phyloP scores from a whole-genome alignment of 2,797 vertebrate genomes.

The Euthynnus affinis region DNA sequence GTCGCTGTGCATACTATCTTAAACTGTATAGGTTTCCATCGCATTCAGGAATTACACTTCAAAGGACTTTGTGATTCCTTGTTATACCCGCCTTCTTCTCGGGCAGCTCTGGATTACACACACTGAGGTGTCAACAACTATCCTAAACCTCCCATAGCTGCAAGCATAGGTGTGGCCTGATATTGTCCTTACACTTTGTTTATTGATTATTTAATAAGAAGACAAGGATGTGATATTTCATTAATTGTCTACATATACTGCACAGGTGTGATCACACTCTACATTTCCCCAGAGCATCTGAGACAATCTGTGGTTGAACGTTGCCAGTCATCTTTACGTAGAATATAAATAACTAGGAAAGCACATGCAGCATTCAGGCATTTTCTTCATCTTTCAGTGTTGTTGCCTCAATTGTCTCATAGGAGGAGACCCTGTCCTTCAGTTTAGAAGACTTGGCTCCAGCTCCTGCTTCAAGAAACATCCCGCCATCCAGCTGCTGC shows the following conservation, averaged over 20 bases:
- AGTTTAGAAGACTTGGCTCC: conserved; percentile 2
- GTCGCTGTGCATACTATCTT: background rate
- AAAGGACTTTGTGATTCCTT: background rate
- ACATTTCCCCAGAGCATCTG: too few relatives aligned
- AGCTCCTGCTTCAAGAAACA: background rate
- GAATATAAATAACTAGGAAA: background rate
- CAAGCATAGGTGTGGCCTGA: background rate
- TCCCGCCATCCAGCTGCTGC: background rate
- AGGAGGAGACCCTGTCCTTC: background rate
- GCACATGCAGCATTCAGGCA: background rate
- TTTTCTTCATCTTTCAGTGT: background rate
- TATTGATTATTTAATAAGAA: background rate
- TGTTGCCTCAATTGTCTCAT: background rate
- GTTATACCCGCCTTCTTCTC: background rate
- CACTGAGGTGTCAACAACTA: background rate
- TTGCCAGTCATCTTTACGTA: background rate
- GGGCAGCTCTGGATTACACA: background rate
- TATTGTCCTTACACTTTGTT: background rate
- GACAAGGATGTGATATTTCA: background rate
- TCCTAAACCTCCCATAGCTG: background rate
- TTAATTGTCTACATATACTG: background rate
- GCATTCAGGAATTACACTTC: background rate
- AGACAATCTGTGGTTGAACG: background rate
- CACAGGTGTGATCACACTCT: background rate
- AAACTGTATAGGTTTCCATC: background rate